Evolutionary conservation across 2,888 invertebrate genomes (phyloP).

Genomic region (Caenorhabditis sp.): DNA sequence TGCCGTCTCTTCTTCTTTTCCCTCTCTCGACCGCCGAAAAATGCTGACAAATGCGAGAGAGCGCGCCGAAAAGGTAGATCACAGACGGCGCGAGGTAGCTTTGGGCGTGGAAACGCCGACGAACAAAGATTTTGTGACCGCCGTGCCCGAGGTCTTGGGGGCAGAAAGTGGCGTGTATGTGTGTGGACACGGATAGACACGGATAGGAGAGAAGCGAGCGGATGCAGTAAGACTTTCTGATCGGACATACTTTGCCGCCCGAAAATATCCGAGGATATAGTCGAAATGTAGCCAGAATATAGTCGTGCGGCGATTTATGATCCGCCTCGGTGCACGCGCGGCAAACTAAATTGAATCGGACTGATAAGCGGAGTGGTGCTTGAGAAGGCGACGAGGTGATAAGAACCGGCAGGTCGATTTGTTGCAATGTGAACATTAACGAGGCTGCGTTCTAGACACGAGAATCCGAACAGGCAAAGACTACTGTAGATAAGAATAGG

Average conservation of each 20-base stretch:
- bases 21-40: conserved; percentile 14
- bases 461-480: too few relatives aligned
- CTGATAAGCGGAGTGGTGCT: too few relatives aligned
- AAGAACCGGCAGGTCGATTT: too few relatives aligned
- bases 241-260: neutral
- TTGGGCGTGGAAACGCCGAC: conserved; percentile 2
- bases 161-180: conserved; percentile 31
- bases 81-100: conserved; percentile 2
- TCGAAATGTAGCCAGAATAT: too few relatives aligned
- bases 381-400: too few relatives aligned
- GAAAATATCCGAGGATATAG: neutral
- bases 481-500: too few relatives aligned
- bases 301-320: too few relatives aligned
- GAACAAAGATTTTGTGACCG: conserved; percentile 39
- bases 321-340: too few relatives aligned
- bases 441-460: too few relatives aligned
- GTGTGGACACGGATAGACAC: conserved; percentile 32
- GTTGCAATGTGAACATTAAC: too few relatives aligned
- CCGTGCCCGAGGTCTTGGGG: conserved; percentile 33
- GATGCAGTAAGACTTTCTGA: conserved; percentile 29
- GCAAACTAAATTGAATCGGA: too few relatives aligned
- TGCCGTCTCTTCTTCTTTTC: conserved; percentile 8
- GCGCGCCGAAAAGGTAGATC: conserved; percentile 16
- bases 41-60: conserved; percentile 48
- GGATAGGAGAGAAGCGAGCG: conserved; percentile 11